Evolutionary conservation across 2,797 vertebrate species (phyloP), one percentile per base, ranked within the genome.

Genomic region (Mycteria americana): DNA sequence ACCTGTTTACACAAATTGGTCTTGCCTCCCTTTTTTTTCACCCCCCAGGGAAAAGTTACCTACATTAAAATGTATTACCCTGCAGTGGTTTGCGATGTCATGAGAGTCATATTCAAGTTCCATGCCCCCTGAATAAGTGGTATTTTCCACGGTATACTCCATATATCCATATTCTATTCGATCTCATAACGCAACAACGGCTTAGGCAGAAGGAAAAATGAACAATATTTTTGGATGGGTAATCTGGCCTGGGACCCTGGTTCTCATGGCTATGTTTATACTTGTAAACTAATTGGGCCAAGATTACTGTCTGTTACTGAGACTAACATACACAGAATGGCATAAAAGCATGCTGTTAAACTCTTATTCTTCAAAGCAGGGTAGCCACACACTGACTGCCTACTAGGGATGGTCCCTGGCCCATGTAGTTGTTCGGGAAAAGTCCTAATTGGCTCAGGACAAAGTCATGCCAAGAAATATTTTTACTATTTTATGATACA

Each of bases 91-190:
- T 93, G 27, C 41, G 68, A 12, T 54, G 16, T 41, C 43, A 33
- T 24, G 14, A 53, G 50, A 72, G n/a, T 68, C 22, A 57, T 13
- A 39, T 4, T 76, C 31, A 78, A 46, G 5, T 41, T 85, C 64
- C 53, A 75, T 0, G 0, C 4, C 5, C 6, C 16, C 8, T 22
- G 37, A 60, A 70, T 56, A 64, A 70, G 23, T 18, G 10, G 0
- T 33, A 35, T 86, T 93, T 94, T 81, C 62, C 11, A 13, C 21
- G 8, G 10, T 35, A 41, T 79, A 28, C 13, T 73, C 63, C 18
- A 33, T 57, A 18, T 33, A 82, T 39, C 8, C 0, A 0, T 75
- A 19, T 60, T 68, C 37, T 37, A 41, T 18, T 76, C 2, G 15
- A 46, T 59, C 11, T 85, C 30, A 35, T 33, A 81, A 45, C 2